Evolutionary conservation across 2,113 vertebrate species (phyloP).

Genomic region (Mastomys coucha): DNA sequence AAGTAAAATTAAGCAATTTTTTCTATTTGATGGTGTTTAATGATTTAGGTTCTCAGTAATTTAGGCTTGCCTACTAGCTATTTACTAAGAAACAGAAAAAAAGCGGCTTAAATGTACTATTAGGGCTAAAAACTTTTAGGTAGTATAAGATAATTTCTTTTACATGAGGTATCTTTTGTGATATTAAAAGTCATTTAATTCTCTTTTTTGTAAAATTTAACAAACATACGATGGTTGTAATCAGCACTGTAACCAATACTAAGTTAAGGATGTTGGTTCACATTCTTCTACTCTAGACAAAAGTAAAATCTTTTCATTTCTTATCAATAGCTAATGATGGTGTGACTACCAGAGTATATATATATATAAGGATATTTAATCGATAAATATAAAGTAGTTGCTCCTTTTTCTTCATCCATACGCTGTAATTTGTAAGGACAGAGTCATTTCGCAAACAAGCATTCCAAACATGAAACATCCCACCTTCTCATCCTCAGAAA

Average conservation of each 20-base stretch:
- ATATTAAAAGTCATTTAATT: background rate
- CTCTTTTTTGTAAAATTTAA: background rate
- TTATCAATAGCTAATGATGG: too few relatives aligned
- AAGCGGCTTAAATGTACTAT: background rate
- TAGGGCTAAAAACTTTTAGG: background rate
- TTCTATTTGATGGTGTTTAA: background rate
- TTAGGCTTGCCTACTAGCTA: background rate
- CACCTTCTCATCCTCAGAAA: background rate
- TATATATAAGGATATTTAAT: too few relatives aligned
- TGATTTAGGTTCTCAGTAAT: background rate
- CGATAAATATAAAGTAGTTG: too few relatives aligned
- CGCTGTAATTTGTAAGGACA: too few relatives aligned
- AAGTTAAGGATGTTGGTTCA: background rate
- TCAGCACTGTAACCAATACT: background rate
- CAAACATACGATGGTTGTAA: background rate
- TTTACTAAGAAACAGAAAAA: background rate
- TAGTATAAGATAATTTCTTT: background rate
- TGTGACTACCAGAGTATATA: too few relatives aligned
- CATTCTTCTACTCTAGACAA: too few relatives aligned
- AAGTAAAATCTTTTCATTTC: too few relatives aligned
- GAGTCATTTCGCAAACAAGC: too few relatives aligned
- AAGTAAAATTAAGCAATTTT: background rate
- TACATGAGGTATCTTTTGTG: background rate
- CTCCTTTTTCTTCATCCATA: too few relatives aligned
- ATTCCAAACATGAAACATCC: too few relatives aligned